phyloP scores from a whole-genome alignment of 2,797 vertebrate genomes.

The Pteronotus mesoamericanus region DNA sequence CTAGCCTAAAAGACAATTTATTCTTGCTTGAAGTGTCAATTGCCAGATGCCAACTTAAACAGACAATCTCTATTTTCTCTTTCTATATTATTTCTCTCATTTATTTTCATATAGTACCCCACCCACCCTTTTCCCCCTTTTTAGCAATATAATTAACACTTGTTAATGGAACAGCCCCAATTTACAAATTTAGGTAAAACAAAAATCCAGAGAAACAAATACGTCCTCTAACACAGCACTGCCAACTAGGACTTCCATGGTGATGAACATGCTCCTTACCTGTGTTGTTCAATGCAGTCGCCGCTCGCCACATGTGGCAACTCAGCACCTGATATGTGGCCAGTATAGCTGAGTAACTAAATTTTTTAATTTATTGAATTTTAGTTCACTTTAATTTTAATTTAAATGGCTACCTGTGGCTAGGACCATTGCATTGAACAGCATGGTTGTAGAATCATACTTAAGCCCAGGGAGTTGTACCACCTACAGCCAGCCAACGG shows the following conservation, averaged over 20 bases:
- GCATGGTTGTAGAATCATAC: neutral
- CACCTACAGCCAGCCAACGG: neutral
- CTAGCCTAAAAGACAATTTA: conserved; percentile 1
- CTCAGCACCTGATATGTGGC: neutral
- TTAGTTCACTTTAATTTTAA: neutral
- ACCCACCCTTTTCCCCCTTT: neutral
- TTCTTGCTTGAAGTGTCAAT: conserved; percentile 27
- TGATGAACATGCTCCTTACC: neutral
- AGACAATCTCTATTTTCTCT: neutral
- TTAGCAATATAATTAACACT: neutral
- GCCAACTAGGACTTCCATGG: neutral
- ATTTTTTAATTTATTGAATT: neutral
- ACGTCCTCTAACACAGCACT: neutral
- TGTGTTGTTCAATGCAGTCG: neutral
- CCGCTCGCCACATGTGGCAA: neutral
- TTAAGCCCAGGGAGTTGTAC: neutral
- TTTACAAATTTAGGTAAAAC: neutral
- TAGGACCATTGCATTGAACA: neutral
- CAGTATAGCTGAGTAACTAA: neutral
- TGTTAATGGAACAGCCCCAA: neutral
- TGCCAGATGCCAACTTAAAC: conserved; percentile 24
- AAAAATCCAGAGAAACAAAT: neutral
- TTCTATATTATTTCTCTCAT: neutral
- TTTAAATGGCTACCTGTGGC: neutral
- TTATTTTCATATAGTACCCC: neutral